A percentile compares a stretch with the other conserved stretches of the same genome.
phyloP scores from a whole-genome alignment of 2,888 invertebrate genomes.

The Caenorhabditis macrosperma region DNA sequence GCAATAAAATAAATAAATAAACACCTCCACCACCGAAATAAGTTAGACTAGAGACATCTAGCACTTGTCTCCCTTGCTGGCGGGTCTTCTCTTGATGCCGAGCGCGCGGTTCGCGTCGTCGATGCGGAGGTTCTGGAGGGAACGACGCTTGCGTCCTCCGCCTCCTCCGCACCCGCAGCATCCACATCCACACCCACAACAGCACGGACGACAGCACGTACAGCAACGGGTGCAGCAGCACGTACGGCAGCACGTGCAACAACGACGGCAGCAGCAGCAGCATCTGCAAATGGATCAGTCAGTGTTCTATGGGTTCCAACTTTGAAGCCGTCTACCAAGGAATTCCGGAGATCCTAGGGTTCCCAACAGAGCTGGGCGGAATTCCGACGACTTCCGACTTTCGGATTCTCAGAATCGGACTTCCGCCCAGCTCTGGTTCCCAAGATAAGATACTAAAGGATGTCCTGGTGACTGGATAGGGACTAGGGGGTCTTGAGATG shows the following conservation, averaged over 20 bases:
- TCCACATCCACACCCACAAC: constrained; percentile 54
- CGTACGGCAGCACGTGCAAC: constrained; percentile 60
- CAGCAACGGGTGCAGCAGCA: constrained; percentile 63
- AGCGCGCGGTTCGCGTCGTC: constrained; percentile 48
- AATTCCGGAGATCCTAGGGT: no score
- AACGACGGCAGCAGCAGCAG: constrained; percentile 58
- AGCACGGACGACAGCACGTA: constrained; percentile 61
- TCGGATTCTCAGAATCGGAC: no score
- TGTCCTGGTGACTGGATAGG: no score
- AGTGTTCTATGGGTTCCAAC: no score
- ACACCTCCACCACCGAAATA: not conserved
- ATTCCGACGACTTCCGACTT: no score
- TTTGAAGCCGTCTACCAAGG: no score
- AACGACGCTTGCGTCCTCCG: constrained; percentile 59
- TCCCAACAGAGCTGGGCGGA: no score
- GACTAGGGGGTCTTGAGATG: no score
- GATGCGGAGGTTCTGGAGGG: constrained; percentile 61
- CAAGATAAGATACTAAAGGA: no score
- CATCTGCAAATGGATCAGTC: constrained; percentile 28
- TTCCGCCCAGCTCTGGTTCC: no score
- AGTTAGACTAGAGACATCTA: not conserved
- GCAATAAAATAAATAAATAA: no score
- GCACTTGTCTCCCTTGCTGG: constrained; percentile 38
- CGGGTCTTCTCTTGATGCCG: constrained; percentile 49
- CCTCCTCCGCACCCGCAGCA: constrained; percentile 60